Evolutionary conservation across 2,888 invertebrate species (phyloP), one percentile per base, ranked within the genome.

Genomic region (Latrodectus elegans): DNA sequence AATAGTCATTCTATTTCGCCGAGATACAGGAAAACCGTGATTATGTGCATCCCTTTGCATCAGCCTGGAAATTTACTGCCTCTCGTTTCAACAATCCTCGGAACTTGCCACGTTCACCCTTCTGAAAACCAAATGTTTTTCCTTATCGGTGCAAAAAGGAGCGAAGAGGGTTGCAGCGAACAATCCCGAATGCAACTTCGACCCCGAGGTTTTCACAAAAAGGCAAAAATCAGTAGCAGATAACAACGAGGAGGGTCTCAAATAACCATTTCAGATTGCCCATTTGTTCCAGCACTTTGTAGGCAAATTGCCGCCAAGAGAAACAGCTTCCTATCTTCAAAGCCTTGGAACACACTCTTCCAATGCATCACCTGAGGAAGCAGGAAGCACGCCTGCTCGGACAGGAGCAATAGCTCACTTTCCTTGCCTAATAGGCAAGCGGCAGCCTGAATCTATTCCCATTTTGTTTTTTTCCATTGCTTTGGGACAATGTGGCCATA

Each of bases 261-360:
- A 84, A 78, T 77, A 84, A 71, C 73, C 84, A 73, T 84, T 84
- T 71, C 71, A 71, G 84, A 78, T 84, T 72, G 84, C 67, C 82
- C 78, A 84, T 84, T 84, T 84, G 78, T 84, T 77, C 78, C 73
- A 72, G 65, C 84, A 84, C 84, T 84, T 78, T 84, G 84, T 84
- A 84, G 77, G 84, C 84, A 84, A 84, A 84, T 78, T 84, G 84
- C 84, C 84, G 77, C 10, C 74, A 53, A 75, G 82, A 83, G 83
- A 83, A 76, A 83, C 76, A 49, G 71, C 76, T 83, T 75, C 76
- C 83, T 83, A 83, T 83, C 83, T 83, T 26, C 71, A 12, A 49
- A 71, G 38, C 49, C 22, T 17, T 26, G 70, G 51, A 70, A 55
- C 72, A 55, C 82, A 26, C 52, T n/a, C 22, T 15, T 26, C 71